A percentile compares a stretch with the other conserved stretches of the same genome.
Conservation (phyloP, 2,797 vertebrate genomes). For the Sebastes umbrosus region DNA sequence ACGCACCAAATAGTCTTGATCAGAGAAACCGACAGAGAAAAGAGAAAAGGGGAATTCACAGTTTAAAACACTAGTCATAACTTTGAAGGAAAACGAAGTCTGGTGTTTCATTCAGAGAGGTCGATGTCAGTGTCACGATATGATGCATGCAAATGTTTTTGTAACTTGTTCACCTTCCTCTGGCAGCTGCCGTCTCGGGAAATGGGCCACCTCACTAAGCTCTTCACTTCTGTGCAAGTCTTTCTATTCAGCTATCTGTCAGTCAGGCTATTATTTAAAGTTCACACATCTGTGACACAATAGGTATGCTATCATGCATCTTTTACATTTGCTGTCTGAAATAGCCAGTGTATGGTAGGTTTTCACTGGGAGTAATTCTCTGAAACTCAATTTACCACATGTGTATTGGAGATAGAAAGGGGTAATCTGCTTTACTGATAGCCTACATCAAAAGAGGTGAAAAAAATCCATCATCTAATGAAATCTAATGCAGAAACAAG, state of each 20-base stretch:
- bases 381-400: neutral
- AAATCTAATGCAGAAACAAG: too few relatives aligned
- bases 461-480: neutral
- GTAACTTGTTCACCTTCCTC: conserved; percentile 14
- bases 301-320: neutral
- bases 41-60: neutral
- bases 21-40: neutral
- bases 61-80: conserved; percentile 3
- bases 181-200: conserved; percentile 1
- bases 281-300: neutral
- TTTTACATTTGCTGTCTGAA: neutral
- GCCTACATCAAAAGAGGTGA: neutral
- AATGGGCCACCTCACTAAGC: neutral
- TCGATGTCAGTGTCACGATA: neutral
- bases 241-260: conserved; percentile 8
- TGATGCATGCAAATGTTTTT: conserved; percentile 6
- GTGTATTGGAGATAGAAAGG: neutral
- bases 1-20: neutral
- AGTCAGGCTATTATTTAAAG: neutral
- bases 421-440: neutral
- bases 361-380: neutral
- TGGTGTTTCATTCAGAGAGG: neutral
- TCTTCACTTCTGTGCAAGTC: neutral
- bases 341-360: neutral
- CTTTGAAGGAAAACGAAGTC: neutral